Evolutionary conservation across 2,797 vertebrate species (phyloP).

Genomic region (Sibirionetta formosa): DNA sequence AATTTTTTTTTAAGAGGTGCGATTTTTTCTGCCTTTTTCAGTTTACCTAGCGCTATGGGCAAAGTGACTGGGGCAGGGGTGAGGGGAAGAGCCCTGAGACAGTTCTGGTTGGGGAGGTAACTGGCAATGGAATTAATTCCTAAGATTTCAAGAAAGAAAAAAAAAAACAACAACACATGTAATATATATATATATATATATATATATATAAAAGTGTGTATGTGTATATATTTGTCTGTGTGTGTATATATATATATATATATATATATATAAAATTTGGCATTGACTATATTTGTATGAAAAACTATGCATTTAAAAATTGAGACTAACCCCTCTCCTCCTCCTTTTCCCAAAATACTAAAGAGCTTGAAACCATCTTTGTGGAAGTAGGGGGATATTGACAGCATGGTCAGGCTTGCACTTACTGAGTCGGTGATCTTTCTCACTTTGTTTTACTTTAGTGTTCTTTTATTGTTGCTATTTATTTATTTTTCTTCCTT

Average conservation of each 20-base stretch:
- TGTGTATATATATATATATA: too few relatives aligned
- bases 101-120: too few relatives aligned
- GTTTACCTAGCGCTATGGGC: rapidly evolving
- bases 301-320: too few relatives aligned
- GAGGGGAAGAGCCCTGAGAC: background rate
- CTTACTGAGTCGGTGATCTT: background rate
- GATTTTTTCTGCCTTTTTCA: background rate
- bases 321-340: background rate
- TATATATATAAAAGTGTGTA: too few relatives aligned
- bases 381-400: background rate
- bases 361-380: background rate
- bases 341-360: background rate
- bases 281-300: too few relatives aligned
- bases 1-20: background rate
- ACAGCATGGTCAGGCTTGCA: rapidly evolving
- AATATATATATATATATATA: background rate
- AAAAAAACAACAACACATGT: too few relatives aligned
- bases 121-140: background rate
- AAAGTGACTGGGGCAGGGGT: background rate
- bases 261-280: too few relatives aligned
- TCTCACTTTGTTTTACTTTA: background rate
- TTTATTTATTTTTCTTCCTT: background rate
- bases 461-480: background rate
- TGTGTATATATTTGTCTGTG: too few relatives aligned
- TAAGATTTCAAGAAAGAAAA: background rate